A percentile compares a stretch with the other conserved stretches of the same genome.
phyloP scores from a whole-genome alignment of 2,797 vertebrate species.

The Chaetodon trifasciatus region DNA sequence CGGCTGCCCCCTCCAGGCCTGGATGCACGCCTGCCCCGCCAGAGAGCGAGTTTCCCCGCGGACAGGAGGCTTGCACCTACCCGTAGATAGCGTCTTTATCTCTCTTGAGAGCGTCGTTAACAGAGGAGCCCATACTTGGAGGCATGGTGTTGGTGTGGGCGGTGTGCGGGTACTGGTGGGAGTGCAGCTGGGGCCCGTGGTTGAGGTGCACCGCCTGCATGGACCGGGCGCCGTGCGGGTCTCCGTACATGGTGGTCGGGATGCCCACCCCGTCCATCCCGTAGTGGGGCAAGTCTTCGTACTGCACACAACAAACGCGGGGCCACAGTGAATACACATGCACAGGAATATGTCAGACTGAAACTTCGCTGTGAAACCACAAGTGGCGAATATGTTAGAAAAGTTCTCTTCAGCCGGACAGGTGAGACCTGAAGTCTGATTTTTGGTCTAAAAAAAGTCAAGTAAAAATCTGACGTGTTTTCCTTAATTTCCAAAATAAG shows the following conservation, averaged over 20 bases:
- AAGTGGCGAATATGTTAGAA: background rate
- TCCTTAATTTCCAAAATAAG: slow-evolving; percentile 3
- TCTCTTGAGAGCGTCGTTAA: slow-evolving; percentile 99
- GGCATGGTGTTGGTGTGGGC: slow-evolving; percentile 98
- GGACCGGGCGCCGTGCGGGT: slow-evolving; percentile 96
- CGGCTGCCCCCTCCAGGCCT: slow-evolving; percentile 41
- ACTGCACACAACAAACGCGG: slow-evolving; percentile 89
- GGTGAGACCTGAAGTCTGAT: background rate
- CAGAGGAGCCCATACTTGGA: slow-evolving; percentile 98
- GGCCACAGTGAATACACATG: slow-evolving; percentile 46
- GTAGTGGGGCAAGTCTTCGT: slow-evolving; percentile 99
- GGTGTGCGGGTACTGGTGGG: slow-evolving; percentile 98
- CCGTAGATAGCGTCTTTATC: slow-evolving; percentile 99
- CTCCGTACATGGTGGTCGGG: slow-evolving; percentile 98
- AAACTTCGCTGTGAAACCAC: slow-evolving; percentile 24
- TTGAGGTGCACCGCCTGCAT: slow-evolving; percentile 99
- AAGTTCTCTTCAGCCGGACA: background rate
- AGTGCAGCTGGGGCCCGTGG: slow-evolving; percentile 97
- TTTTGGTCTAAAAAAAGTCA: background rate
- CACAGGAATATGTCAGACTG: background rate
- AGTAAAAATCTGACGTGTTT: slow-evolving; percentile 18
- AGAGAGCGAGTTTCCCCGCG: slow-evolving; percentile 31
- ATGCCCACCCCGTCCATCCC: slow-evolving; percentile 99
- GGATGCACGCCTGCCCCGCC: slow-evolving; percentile 43
- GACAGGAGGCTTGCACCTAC: slow-evolving; percentile 85